Percentiles rank a stretch among this genome's conserved stretches.
These are phyloP conservation scores for Rhagologus leucostigma DNA, from an alignment of 2,113 vertebrate genomes.

Conservation along the genomic window DNA sequence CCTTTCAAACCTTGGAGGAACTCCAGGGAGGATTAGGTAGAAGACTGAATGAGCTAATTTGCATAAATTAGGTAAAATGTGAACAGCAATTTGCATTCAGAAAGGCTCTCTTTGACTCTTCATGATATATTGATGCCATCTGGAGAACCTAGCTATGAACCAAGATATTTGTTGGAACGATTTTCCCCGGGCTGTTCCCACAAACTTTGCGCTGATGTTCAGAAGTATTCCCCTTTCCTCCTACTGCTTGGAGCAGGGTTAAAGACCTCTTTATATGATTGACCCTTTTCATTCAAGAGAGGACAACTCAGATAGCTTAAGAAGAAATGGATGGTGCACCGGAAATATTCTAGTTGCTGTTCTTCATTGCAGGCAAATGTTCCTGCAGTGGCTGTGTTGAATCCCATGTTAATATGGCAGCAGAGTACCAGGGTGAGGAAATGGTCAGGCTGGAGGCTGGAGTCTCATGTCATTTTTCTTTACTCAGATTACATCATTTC, in stretches of 20 bases:
- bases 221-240: background rate
- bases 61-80: conserved; percentile 74
- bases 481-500: background rate
- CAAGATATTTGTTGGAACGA: background rate
- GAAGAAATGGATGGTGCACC: background rate
- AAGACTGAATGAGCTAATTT: conserved; percentile 70
- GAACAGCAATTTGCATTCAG: conserved; percentile 62
- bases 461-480: background rate
- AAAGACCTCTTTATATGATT: background rate
- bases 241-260: background rate
- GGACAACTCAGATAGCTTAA: background rate
- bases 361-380: background rate
- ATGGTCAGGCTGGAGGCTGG: background rate
- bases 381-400: background rate
- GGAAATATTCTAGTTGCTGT: background rate
- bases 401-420: background rate
- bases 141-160: conserved; percentile 15
- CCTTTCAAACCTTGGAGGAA: conserved; percentile 69
- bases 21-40: conserved; percentile 72
- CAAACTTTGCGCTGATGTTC: background rate
- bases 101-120: conserved; percentile 52
- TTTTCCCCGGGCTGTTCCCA: background rate
- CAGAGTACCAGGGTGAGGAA: background rate
- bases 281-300: background rate
- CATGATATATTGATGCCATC: conserved; percentile 48